Conservation (phyloP, 2,888 invertebrate genomes). For the Podotricha telesiphe region DNA sequence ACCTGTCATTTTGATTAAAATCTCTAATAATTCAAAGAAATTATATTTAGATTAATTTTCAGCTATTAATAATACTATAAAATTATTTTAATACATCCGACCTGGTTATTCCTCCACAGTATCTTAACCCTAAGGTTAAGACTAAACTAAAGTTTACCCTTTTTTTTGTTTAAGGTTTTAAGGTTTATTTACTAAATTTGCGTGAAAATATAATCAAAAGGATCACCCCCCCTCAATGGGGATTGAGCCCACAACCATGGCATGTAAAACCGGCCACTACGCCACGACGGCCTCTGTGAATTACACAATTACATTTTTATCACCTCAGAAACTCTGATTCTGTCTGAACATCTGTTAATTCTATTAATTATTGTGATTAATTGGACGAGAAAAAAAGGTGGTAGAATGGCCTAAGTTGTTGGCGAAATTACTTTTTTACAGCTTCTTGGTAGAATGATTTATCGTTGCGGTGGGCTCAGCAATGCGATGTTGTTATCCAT, state of each 20-base stretch:
- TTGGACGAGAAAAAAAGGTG: conserved; percentile 45
- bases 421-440: conserved; percentile 62
- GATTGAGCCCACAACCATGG: not conserved
- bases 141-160: too few relatives aligned
- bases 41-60: too few relatives aligned
- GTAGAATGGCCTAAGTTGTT: conserved; percentile 48
- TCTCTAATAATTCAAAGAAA: too few relatives aligned
- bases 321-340: conserved; percentile 19
- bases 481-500: conserved; percentile 65
- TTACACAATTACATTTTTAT: conserved; percentile 15
- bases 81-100: too few relatives aligned
- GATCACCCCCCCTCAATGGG: not conserved
- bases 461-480: conserved; percentile 54
- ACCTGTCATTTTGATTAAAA: too few relatives aligned
- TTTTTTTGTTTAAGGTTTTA: too few relatives aligned
- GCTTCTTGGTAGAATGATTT: conserved; percentile 62
- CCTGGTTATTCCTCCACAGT: too few relatives aligned
- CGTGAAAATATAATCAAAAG: too few relatives aligned
- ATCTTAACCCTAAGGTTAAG: too few relatives aligned
- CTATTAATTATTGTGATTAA: conserved; percentile 41
- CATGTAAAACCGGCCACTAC: not conserved
- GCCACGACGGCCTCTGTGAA: not conserved
- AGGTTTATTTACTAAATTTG: too few relatives aligned
- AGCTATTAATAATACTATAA: too few relatives aligned
- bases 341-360: conserved; percentile 37